Evolutionary conservation across 2,797 vertebrate genomes (phyloP).

Genomic region (Iguana delicatissima): DNA sequence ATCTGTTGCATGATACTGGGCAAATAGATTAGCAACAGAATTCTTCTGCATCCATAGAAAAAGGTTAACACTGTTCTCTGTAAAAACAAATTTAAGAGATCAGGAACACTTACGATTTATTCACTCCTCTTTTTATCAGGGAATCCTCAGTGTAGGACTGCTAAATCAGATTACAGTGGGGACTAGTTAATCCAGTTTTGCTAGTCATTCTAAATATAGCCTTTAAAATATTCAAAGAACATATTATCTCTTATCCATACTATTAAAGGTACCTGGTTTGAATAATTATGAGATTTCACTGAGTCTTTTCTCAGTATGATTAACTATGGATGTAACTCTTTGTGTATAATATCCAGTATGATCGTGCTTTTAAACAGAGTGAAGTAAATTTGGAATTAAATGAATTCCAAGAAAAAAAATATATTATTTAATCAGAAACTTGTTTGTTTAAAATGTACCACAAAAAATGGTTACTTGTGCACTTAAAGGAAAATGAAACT

Average conservation of each 20-base stretch:
- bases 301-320: background rate
- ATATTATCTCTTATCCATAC: background rate
- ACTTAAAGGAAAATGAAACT: background rate
- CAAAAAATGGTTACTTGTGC: background rate
- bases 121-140: background rate
- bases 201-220: background rate
- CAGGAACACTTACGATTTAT: background rate
- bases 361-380: background rate
- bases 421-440: constrained; percentile 14
- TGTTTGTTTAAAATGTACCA: background rate
- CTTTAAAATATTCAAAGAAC: background rate
- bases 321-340: too few species aligned
- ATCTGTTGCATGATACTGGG: background rate
- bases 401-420: too few species aligned
- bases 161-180: background rate
- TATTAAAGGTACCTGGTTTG: background rate
- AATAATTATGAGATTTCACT: background rate
- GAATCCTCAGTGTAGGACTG: background rate
- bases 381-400: background rate
- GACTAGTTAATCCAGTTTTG: background rate
- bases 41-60: background rate
- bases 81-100: constrained; percentile 5
- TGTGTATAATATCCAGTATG: background rate
- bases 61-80: background rate
- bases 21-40: background rate